Base-by-base conservation (phyloP, 2,888 invertebrate genomes). In the Acheta domesticus region DNA sequence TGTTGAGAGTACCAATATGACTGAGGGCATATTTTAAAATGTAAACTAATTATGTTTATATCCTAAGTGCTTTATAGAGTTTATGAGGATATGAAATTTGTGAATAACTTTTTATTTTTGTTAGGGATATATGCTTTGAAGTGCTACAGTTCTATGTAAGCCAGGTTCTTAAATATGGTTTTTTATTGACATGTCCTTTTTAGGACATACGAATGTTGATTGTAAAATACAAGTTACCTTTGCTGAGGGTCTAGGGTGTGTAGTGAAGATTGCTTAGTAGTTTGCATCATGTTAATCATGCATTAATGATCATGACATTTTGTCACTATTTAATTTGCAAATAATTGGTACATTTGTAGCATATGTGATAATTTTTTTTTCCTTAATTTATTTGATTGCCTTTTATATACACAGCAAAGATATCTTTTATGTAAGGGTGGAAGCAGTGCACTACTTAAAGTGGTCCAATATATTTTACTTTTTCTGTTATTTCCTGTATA, bases 51-150 rank as follows among this genome's bases (percentile, higher is more conserved):
- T 62, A 62, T 19, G 62, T 62, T 62, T 62, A 62, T 62, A 62
- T 62, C 62, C 62, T 62, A 62, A 62, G 62, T 62, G 62, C 62
- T 62, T 62, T 62, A 62, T 62, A 62, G 62, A 62, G 62, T 62
- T 62, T 14, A 62, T 62, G 62, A 62, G 62, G 62, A 62, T 62
- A n/a, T 62, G 62, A 62, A 62, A 62, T n/a, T 62, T 62, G 62
- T 62, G 62, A 62, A 62, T 62, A 62, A 62, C 62, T 19, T 62
- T 62, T 62, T 62, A 62, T 62, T 62, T 62, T 62, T 62, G 62
- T 62, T 62, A 62, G 62, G 62, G 62, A 62, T 62, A 62, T 62
- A 62, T 62, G 14, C 62, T 62, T 62, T 62, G 62, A 62, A 62
- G 62, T 62, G 62, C 62, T 62, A 62, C 62, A 62, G 62, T 62